These are phyloP conservation scores for Antennarius striatus DNA, from an alignment of 2,113 vertebrate species.

Conservation along the genomic window DNA sequence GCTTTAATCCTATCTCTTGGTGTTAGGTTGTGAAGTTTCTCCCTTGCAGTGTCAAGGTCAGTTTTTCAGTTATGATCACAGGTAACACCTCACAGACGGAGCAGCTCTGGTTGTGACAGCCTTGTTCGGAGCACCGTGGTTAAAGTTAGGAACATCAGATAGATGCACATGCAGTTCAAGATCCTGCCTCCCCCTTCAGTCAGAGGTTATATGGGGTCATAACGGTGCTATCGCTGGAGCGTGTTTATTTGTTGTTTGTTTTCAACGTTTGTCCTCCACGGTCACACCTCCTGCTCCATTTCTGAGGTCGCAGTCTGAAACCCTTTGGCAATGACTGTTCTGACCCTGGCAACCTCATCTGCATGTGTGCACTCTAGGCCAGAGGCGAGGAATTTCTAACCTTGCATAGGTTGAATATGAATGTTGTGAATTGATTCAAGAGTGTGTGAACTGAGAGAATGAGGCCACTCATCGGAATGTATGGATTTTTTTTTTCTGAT, in stretches of 20 bases:
- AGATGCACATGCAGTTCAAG: not conserved
- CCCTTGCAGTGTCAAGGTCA: conserved; percentile 42
- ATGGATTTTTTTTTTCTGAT: conserved; percentile 48
- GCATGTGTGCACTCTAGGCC: conserved; percentile 8
- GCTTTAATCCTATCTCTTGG: conserved; percentile 30
- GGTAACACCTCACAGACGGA: not conserved
- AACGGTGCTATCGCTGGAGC: not conserved
- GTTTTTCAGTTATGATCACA: conserved; percentile 31
- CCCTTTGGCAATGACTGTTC: conserved; percentile 24
- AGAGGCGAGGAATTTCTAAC: conserved; percentile 20
- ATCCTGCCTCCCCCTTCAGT: not conserved
- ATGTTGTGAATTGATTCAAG: conserved; percentile 20
- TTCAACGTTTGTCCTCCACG: conserved; percentile 36
- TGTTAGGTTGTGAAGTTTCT: conserved; percentile 7
- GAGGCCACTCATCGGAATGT: conserved; percentile 42
- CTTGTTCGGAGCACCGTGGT: not conserved
- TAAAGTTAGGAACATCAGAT: not conserved
- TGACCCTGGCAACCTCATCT: conserved; percentile 26
- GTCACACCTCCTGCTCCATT: conserved; percentile 10
- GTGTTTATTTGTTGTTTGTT: conserved; percentile 26
- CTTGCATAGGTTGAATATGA: not conserved
- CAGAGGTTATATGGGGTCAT: not conserved
- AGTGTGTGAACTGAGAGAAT: conserved; percentile 40
- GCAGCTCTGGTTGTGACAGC: conserved; percentile 2
- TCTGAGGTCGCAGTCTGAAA: conserved; percentile 4